These are phyloP conservation scores for Callorhinus ursinus DNA, from an alignment of 2,113 vertebrate species.

Conservation along the genomic window DNA sequence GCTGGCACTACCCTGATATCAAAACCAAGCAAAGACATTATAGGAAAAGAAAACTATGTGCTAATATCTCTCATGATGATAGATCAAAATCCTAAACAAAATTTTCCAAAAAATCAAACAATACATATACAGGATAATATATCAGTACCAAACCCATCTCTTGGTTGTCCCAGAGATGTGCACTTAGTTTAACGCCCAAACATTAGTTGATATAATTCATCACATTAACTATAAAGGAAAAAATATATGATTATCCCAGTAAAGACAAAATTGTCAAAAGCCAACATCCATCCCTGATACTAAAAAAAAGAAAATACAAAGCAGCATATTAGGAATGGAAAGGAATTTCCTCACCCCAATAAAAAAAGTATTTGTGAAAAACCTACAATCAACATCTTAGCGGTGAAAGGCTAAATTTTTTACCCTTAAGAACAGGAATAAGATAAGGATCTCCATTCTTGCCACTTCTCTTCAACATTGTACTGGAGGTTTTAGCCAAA, in stretches of 20 bases:
- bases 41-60: background rate
- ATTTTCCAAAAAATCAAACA: background rate
- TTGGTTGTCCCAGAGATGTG: background rate
- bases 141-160: background rate
- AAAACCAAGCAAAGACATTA: background rate
- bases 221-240: background rate
- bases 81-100: background rate
- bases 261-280: background rate
- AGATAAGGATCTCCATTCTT: background rate
- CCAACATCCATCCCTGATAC: background rate
- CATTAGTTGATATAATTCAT: background rate
- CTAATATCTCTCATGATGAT: background rate
- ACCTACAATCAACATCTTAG: background rate
- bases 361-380: background rate
- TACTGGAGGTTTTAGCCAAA: background rate
- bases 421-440: background rate
- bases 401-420: background rate
- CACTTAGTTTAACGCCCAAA: background rate
- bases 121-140: background rate
- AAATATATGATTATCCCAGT: background rate
- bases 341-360: background rate
- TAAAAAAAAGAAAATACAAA: background rate
- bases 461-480: background rate
- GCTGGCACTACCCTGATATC: background rate
- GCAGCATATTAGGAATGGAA: background rate